Base-by-base conservation (phyloP, 1,140 invertebrate genomes). In the Temnothorax longispinosus region DNA sequence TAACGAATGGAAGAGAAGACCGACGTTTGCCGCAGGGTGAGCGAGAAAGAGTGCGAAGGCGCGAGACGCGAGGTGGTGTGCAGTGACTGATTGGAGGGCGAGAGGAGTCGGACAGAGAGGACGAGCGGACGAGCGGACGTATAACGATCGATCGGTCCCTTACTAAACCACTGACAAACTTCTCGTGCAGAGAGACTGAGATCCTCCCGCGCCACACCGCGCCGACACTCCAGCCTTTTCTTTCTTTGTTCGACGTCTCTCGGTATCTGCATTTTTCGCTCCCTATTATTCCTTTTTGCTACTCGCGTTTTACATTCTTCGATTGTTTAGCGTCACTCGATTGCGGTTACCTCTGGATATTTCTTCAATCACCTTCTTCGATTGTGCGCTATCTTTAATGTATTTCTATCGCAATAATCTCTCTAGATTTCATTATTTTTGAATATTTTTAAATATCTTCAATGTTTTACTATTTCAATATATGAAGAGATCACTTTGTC, bases 91-190 rank as follows among this genome's bases (percentile, higher is more conserved):
- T 60, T 35, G 50, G 41, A 44, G 38, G 44, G 21, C 5, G 27
- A 21, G 38, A 64, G 35, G 41, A 72, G 62, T 80, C 75, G 76
- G 72, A 67, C 50, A 67, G 80, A 87, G 76, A 27, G 27, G 27
- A 27, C 27, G 27, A 27, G 27, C 27, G 27, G 78, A 76, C 77
- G 88, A 92, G 84, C 85, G 88, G 88, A 90, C 80, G 67, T 81
- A 78, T 81, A 78, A 86, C 92, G 87, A 89, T 90, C 93, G 93
- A 93, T 93, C 91, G 93, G 90, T 64, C 90, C 87, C 90, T 88
- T 88, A 80, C 90, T 89, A 56, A 85, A 88, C 85, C 88, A 89
- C 65, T 85, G 60, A 74, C 65, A 71, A 86, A 80, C 72, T 77
- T 80, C 62, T 86, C 38, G 47, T 75, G 65, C 60, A 87, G 65